phyloP scores from a whole-genome alignment of 2,113 vertebrate species.

The Megatriorchis doriae region DNA sequence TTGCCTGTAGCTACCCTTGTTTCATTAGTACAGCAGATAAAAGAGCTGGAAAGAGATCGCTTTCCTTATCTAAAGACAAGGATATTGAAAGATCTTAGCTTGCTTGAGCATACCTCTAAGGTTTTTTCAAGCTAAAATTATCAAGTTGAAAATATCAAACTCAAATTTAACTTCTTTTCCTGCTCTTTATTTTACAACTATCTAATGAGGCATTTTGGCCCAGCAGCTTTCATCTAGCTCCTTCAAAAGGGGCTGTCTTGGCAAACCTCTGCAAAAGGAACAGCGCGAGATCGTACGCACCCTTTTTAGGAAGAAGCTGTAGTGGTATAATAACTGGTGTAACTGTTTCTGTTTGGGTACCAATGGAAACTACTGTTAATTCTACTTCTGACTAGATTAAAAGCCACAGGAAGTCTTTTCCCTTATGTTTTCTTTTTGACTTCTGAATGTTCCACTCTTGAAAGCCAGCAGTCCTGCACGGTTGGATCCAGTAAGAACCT shows the following conservation, averaged over 20 bases:
- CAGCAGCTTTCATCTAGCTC: not conserved
- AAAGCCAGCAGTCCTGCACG: not conserved
- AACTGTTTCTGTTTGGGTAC: not conserved
- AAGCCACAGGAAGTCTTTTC: not conserved
- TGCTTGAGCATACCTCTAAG: not conserved
- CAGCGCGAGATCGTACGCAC: not conserved
- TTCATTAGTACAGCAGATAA: not conserved
- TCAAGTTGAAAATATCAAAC: not conserved
- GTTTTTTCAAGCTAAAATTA: not conserved
- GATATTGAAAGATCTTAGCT: not conserved
- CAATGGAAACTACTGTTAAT: not conserved
- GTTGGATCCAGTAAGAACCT: not conserved
- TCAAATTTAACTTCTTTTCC: not conserved
- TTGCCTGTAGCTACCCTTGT: not conserved
- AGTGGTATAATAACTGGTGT: not conserved
- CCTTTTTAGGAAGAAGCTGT: not conserved
- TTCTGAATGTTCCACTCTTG: not conserved
- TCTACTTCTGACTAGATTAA: not conserved
- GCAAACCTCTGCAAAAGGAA: not conserved
- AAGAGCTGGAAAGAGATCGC: not conserved
- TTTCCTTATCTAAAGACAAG: not conserved
- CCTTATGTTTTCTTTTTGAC: not conserved
- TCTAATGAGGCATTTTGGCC: not conserved
- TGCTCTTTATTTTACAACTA: not conserved
- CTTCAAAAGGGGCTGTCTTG: not conserved